Evolutionary conservation across 2,113 vertebrate genomes (phyloP), one percentile per base, ranked within the genome.

Genomic region (Notechis scutatus): DNA sequence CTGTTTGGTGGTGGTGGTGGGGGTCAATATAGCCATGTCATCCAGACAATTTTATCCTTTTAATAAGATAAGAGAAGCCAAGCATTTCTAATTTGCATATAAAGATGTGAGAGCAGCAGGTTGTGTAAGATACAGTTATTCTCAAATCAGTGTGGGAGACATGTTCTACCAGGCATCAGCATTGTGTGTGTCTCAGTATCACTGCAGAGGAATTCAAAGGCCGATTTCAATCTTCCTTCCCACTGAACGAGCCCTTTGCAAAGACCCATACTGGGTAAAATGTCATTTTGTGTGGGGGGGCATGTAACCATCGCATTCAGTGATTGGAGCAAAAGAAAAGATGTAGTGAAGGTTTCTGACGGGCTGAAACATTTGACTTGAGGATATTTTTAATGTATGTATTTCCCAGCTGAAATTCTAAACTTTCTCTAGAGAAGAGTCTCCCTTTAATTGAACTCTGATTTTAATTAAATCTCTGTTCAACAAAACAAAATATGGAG

Each of bases 41-140:
- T 55, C 18, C 9, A 88, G 29, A 85, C 92, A 59, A 93, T 95
- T 95, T 96, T 94, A 94, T 52, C 94, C 57, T 93, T 96, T 96
- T 96, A 97, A 96, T 97, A 96, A 96, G 95, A 94, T 42, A 88
- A 96, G 89, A 96, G 92, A 97, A 95, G 86, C 86, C 45, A 96
- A 91, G 92, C 90, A 94, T 97, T 97, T 97, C 96, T 86, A 95
- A 85, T 92, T 94, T 47, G 45, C 34, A 96, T 94, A 69, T 96
- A 95, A 96, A 96, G 92, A 47, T 69, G 18, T 93, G 85, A 94
- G 95, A 96, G 96, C 93, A 96, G 91, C 57, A 90, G 93, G 64
- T 29, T 94, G 69, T 55, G 87, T 4, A 87, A 95, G 94, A 9
- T 86, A 4, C 85, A 94, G 91, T 95, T 94, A 94, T 52, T 91